Percentiles rank a stretch among this genome's conserved stretches.
phyloP scores from a whole-genome alignment of 2,113 vertebrate species.

The Anhinga anhinga region DNA sequence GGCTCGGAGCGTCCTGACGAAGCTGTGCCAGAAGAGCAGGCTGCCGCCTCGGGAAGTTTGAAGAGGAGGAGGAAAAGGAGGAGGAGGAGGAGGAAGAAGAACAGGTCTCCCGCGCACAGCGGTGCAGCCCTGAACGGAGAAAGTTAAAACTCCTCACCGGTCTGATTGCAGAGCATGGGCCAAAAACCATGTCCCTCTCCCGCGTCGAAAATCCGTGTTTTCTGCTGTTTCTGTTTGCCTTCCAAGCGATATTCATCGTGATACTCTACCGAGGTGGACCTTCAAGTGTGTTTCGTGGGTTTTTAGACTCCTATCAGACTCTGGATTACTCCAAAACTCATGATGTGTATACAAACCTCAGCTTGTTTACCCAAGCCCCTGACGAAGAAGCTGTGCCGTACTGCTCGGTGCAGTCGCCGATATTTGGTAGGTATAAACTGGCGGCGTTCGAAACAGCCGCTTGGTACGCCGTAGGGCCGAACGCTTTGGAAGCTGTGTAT shows the following conservation, averaged over 20 bases:
- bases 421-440: conserved; percentile 58
- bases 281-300: neutral
- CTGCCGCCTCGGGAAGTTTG: neutral
- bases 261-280: conserved; percentile 66
- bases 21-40: neutral
- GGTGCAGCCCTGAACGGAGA: neutral
- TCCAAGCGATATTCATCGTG: conserved; percentile 66
- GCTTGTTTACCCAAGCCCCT: conserved; percentile 9
- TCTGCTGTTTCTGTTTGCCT: conserved; percentile 47
- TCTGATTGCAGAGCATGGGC: neutral
- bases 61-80: neutral
- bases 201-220: conserved; percentile 60
- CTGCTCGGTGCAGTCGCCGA: conserved; percentile 39
- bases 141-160: neutral
- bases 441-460: fast-evolving
- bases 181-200: conserved; percentile 25
- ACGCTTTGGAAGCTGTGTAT: fast-evolving
- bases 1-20: neutral
- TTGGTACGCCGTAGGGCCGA: fast-evolving
- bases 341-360: conserved; percentile 74
- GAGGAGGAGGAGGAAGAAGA: neutral
- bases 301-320: neutral
- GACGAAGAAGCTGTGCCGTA: neutral
- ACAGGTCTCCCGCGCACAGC: neutral
- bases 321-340: conserved; percentile 67